A percentile compares a stretch with the other conserved stretches of the same genome.
phyloP scores from a whole-genome alignment of 2,888 invertebrate genomes.

The Drosophila flavopinicola region DNA sequence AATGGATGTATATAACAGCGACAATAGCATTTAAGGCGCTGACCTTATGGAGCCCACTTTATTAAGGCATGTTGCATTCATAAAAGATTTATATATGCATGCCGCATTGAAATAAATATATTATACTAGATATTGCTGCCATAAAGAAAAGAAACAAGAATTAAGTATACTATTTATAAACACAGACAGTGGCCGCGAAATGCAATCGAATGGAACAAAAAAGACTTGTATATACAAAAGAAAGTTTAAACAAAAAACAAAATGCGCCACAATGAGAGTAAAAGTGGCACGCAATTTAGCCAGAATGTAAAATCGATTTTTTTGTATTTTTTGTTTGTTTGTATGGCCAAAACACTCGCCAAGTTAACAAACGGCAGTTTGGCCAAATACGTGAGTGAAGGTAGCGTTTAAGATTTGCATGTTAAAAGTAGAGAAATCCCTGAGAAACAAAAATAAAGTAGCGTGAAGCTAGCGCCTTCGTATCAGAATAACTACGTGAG shows the following conservation, averaged over 20 bases:
- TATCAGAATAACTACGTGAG: constrained; percentile 49
- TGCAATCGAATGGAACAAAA: constrained; percentile 9
- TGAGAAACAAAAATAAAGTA: constrained; percentile 16
- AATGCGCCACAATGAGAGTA: constrained; percentile 56
- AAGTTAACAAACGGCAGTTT: constrained; percentile 18
- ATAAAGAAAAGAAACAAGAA: constrained; percentile 9
- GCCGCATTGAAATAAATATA: constrained; percentile 7
- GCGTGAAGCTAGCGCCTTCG: constrained; percentile 26
- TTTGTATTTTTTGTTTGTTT: constrained; percentile 23
- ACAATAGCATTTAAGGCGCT: constrained; percentile 46
- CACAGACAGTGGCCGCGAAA: constrained; percentile 12
- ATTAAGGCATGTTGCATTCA: constrained; percentile 31
- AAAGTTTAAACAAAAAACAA: constrained; percentile 44
- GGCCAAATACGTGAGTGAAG: constrained; percentile 66
- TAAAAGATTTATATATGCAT: constrained; percentile 18
- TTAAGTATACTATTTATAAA: neutral
- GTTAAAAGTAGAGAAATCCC: constrained; percentile 35
- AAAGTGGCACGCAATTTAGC: constrained; percentile 58
- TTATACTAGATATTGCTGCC: neutral
- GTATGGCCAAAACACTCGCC: constrained; percentile 14
- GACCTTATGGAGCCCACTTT: constrained; percentile 52
- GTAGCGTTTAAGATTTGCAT: constrained; percentile 58
- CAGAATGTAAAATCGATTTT: constrained; percentile 57
- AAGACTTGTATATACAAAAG: constrained; percentile 25
- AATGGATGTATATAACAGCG: constrained; percentile 29